phyloP scores from a whole-genome alignment of 2,888 invertebrate genomes.

The Molorchus minor region DNA sequence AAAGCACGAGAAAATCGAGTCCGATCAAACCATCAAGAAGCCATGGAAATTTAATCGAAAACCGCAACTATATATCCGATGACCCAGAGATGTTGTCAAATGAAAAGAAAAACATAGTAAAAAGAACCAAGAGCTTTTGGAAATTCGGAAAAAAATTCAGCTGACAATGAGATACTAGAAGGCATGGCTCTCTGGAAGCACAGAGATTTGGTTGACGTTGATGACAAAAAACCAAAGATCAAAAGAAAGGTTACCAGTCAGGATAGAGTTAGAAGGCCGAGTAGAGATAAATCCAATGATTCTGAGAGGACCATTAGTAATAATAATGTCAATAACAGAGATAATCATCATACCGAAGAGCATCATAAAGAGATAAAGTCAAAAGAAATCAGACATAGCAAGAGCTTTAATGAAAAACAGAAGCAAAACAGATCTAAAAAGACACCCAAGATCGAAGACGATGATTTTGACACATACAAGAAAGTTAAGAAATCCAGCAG shows the following conservation, averaged over 20 bases:
- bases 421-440: constrained; percentile 43
- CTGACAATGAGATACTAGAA: constrained; percentile 79
- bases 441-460: constrained; percentile 39
- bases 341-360: constrained; percentile 59
- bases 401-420: constrained; percentile 40
- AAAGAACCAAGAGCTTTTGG: constrained; percentile 88
- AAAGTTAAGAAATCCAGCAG: constrained; percentile 30
- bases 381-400: constrained; percentile 31
- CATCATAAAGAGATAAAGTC: constrained; percentile 61
- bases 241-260: constrained; percentile 38
- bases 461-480: constrained; percentile 41
- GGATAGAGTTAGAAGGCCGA: constrained; percentile 57
- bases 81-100: constrained; percentile 68
- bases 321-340: constrained; percentile 56
- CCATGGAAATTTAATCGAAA: constrained; percentile 59
- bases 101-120: constrained; percentile 74
- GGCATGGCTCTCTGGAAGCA: constrained; percentile 91
- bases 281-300: constrained; percentile 59
- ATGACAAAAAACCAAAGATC: constrained; percentile 66
- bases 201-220: constrained; percentile 80
- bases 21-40: constrained; percentile 57
- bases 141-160: constrained; percentile 77
- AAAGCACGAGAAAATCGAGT: constrained; percentile 23
- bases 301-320: constrained; percentile 61
- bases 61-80: constrained; percentile 65